Base-by-base conservation (phyloP, 2,113 vertebrate species). In the mouse (Mus musculus) region DNA sequence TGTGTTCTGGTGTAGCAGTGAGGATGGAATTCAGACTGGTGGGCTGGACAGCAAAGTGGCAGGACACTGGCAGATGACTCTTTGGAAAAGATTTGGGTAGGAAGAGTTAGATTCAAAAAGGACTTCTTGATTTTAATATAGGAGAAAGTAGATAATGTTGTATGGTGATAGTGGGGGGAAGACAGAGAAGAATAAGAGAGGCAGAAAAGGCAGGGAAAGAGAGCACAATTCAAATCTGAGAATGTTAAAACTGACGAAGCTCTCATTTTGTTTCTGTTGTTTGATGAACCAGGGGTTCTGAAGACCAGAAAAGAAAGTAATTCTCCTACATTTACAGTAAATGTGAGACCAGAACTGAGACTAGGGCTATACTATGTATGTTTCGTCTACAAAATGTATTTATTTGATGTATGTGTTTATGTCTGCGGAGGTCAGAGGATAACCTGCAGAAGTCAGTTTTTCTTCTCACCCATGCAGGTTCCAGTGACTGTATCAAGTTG, bases 81-180 rank as follows among this genome's bases (percentile, higher is more conserved):
- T 90, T 67, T 63, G 30, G 61, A 90, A 76, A 78, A 56, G 24
- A n/a, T 89, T 90, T 59, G 89, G 42, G 49, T 89, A 30, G 75
- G 59, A 96, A 87, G 63, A 52, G 36, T n/a, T n/a, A 91, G 73
- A 72, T 86, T 84, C 65, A 71, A 6, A 89, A 96, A 93, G 75
- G 19, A 95, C 73, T 93, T 96, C 54, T 72, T 90, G 56, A 87
- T 61, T 92, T 96, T 91, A 91, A 84, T 56, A 90, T 7, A 85
- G 75, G 36, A 92, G n/a, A 90, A 88, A 81, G 6, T 22, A 88
- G 59, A 65, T 69, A 46, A 52, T 30, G 16, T 16, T 84, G 39
- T 90, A 77, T 93, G 71, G 12, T 77, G 73, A 84, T 78, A 69
- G 0, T 88, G 71, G 36, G 30, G 36, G 36, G 89, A 89, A 81